Conservation (phyloP, 2,888 invertebrate genomes). For the Athrips mouffetella region DNA sequence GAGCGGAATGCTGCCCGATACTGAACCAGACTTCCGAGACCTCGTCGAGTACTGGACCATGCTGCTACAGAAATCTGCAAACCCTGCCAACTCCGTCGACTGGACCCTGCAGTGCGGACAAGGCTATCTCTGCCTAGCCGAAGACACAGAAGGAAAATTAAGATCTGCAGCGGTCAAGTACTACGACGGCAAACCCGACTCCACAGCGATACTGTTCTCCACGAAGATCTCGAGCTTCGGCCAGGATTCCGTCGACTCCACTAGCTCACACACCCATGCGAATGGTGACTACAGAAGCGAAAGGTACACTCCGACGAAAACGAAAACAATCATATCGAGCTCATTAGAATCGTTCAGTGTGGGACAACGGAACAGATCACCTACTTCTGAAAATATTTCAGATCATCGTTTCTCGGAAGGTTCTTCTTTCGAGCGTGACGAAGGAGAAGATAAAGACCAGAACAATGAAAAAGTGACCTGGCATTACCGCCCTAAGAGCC, state of each 20-base stretch:
- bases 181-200: constrained; percentile 58
- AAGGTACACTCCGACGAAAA: constrained; percentile 68
- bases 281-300: constrained; percentile 65
- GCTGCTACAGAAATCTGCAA: constrained; percentile 52
- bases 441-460: constrained; percentile 39
- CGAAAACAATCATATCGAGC: constrained; percentile 63
- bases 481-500: constrained; percentile 67
- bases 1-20: constrained; percentile 61
- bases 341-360: constrained; percentile 64
- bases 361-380: constrained; percentile 64
- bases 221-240: constrained; percentile 76
- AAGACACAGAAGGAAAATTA: constrained; percentile 59
- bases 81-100: constrained; percentile 41
- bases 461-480: constrained; percentile 62
- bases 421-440: constrained; percentile 54
- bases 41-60: constrained; percentile 60
- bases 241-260: constrained; percentile 65
- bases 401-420: constrained; percentile 43
- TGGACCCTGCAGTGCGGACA: constrained; percentile 64
- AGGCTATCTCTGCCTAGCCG: constrained; percentile 62
- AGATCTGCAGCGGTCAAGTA: constrained; percentile 64
- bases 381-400: constrained; percentile 63
- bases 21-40: constrained; percentile 60
- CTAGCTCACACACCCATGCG: constrained; percentile 35
- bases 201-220: constrained; percentile 69